These are phyloP conservation scores for Drosophila ogumai DNA, from an alignment of 1,140 invertebrate genomes.

Conservation along the genomic window DNA sequence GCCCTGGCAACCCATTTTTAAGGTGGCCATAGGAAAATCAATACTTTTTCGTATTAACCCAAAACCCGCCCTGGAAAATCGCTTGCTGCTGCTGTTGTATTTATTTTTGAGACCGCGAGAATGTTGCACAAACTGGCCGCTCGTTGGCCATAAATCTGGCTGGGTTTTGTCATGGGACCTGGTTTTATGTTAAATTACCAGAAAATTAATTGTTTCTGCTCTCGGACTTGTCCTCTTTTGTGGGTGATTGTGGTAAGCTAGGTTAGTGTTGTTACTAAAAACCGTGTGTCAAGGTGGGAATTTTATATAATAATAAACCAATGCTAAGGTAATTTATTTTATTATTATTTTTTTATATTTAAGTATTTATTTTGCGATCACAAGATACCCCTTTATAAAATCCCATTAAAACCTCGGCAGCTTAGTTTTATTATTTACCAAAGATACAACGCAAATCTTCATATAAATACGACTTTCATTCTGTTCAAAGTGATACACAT, in stretches of 20 bases:
- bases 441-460: background rate
- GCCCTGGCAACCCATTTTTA: constrained; percentile 27
- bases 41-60: constrained; percentile 29
- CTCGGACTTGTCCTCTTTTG: constrained; percentile 11
- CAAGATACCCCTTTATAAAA: background rate
- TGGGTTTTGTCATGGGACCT: constrained; percentile 24
- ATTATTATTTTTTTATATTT: background rate
- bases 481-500: background rate
- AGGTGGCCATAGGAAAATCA: constrained; percentile 38
- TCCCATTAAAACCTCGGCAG: accelerated
- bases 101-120: constrained; percentile 33
- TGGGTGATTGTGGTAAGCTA: constrained; percentile 2
- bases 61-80: constrained; percentile 18
- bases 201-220: constrained; percentile 41
- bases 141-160: constrained; percentile 14
- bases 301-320: background rate
- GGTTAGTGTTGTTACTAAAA: constrained; percentile 6
- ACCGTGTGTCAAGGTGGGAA: background rate
- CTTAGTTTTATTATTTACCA: background rate
- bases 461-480: too few species aligned
- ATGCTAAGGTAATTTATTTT: background rate
- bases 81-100: constrained; percentile 4
- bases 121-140: constrained; percentile 25
- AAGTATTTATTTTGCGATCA: background rate
- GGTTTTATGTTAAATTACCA: constrained; percentile 41